Conservation (phyloP, 35 echinoderm and acorn worm species). For the Chiridota heheva region DNA sequence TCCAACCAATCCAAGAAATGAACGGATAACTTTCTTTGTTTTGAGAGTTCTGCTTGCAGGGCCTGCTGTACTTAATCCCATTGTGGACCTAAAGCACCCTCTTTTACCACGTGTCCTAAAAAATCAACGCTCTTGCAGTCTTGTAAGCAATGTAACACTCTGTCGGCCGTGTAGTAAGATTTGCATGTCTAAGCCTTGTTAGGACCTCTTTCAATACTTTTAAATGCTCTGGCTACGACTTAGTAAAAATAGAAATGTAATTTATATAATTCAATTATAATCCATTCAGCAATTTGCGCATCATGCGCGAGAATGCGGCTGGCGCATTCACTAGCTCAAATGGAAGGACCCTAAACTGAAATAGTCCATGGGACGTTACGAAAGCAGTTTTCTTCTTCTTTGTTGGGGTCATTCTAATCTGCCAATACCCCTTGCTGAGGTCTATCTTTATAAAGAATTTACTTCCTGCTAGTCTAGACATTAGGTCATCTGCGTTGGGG, state of each 20-base stretch:
- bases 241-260: conserved; percentile 29
- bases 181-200: too few species aligned
- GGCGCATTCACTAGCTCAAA: conserved; percentile 46
- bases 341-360: conserved; percentile 47
- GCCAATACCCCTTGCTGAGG: conserved; percentile 68
- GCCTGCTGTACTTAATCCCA: background rate
- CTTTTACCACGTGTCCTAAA: conserved; percentile 17
- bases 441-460: conserved; percentile 65
- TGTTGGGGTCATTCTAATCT: conserved; percentile 15
- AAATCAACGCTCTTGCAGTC: conserved; percentile 8
- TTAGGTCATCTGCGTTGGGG: too few species aligned
- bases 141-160: conserved; percentile 48
- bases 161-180: conserved; percentile 53
- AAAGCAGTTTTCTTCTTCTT: conserved; percentile 67
- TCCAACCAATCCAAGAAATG: conserved; percentile 30
- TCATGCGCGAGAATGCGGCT: conserved; percentile 34
- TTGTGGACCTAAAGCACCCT: conserved; percentile 6
- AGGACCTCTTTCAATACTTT: too few species aligned
- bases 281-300: conserved; percentile 36
- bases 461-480: conserved; percentile 16
- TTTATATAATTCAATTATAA: conserved; percentile 29
- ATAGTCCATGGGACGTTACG: conserved; percentile 26
- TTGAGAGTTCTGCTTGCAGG: background rate
- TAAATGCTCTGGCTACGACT: too few species aligned
- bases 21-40: conserved; percentile 42